phyloP scores from a whole-genome alignment of 2,113 vertebrate species.

The Meriones unguiculatus region DNA sequence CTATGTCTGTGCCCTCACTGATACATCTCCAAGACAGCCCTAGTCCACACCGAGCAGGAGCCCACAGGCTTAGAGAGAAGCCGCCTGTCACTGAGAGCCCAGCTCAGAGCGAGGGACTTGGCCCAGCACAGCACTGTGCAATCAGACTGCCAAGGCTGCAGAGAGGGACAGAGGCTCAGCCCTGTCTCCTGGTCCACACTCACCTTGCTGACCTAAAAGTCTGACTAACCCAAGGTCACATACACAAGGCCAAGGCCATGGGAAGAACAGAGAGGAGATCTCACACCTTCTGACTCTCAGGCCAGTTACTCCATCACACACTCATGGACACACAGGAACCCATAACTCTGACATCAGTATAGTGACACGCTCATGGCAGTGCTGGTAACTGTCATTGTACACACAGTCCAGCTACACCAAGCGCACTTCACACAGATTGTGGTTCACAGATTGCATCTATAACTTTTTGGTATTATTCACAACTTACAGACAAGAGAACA shows the following conservation, averaged over 20 bases:
- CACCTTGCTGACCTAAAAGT: neutral
- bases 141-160: neutral
- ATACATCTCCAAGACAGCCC: neutral
- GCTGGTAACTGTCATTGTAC: neutral
- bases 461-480: neutral
- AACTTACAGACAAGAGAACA: neutral
- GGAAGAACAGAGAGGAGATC: neutral
- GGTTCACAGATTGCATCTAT: neutral
- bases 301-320: neutral
- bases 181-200: neutral
- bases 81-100: neutral
- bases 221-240: neutral
- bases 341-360: neutral
- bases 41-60: neutral
- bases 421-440: neutral
- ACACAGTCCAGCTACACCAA: neutral
- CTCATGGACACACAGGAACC: neutral
- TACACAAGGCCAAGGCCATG: neutral
- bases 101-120: neutral
- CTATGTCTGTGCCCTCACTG: neutral
- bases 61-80: neutral
- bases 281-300: neutral
- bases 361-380: neutral
- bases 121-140: neutral
- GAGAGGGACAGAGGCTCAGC: neutral